phyloP scores from a whole-genome alignment of 1,140 invertebrate genomes.

The Cyclina sinensis region DNA sequence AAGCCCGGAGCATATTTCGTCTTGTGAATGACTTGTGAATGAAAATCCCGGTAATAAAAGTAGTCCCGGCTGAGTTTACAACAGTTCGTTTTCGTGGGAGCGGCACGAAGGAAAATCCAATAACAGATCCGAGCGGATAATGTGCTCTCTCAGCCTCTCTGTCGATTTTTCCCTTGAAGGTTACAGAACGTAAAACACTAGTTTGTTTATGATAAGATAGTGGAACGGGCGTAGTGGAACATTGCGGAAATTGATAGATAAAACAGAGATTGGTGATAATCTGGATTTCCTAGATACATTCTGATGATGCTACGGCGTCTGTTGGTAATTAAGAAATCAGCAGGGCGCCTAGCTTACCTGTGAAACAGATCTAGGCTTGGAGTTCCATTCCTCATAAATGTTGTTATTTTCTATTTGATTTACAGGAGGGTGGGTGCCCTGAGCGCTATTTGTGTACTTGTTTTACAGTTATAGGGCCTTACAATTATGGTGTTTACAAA shows the following conservation, averaged over 20 bases:
- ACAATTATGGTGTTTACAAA: too few relatives aligned
- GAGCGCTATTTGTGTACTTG: too few relatives aligned
- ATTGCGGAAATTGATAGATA: conserved; percentile 6
- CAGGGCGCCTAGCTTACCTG: neutral
- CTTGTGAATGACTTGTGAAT: conserved; percentile 1
- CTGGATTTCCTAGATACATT: neutral
- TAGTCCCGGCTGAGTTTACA: neutral
- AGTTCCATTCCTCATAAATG: neutral
- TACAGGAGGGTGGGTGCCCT: too few relatives aligned
- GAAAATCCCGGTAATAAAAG: neutral
- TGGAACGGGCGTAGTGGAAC: neutral
- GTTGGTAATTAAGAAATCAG: neutral
- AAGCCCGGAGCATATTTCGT: too few relatives aligned
- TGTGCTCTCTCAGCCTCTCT: neutral
- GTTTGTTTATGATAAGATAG: conserved; percentile 31
- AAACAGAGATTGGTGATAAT: conserved; percentile 11
- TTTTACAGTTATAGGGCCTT: too few relatives aligned
- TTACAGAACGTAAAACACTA: neutral
- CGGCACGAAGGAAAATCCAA: conserved; percentile 12
- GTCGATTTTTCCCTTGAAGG: neutral
- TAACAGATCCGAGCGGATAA: neutral
- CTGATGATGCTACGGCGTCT: neutral
- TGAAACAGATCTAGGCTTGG: neutral
- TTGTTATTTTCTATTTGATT: too few relatives aligned
- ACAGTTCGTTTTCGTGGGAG: conserved; percentile 2